phyloP scores from a whole-genome alignment of 2,113 vertebrate genomes.

The Hippocampus mohnikei region DNA sequence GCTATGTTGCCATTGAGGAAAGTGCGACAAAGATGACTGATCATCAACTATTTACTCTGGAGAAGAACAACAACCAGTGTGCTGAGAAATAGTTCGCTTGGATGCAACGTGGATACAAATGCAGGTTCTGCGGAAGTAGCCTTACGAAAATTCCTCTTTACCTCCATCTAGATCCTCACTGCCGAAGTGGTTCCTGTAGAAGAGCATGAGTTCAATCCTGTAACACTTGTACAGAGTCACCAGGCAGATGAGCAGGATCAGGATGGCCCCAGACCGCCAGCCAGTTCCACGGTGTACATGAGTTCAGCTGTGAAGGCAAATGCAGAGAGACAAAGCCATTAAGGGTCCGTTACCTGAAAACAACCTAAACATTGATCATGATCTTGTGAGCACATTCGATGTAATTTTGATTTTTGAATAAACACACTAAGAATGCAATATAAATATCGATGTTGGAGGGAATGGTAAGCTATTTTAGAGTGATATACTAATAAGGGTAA shows the following conservation, averaged over 20 bases:
- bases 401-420: too few species aligned
- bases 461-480: too few species aligned
- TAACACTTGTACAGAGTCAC: slow-evolving; percentile 97
- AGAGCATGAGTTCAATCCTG: slow-evolving; percentile 97
- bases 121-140: neutral
- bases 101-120: neutral
- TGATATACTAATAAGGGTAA: too few species aligned
- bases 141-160: slow-evolving; percentile 61
- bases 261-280: slow-evolving; percentile 93
- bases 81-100: neutral
- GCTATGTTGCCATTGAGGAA: neutral
- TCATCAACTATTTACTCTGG: neutral
- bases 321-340: neutral
- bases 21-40: neutral
- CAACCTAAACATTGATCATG: too few species aligned
- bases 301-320: slow-evolving; percentile 76
- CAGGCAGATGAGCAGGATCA: slow-evolving; percentile 90
- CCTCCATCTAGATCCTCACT: slow-evolving; percentile 93
- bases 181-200: slow-evolving; percentile 97
- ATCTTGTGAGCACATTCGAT: too few species aligned
- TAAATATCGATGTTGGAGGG: too few species aligned
- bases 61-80: neutral
- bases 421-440: too few species aligned
- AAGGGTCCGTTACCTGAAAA: neutral
- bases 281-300: slow-evolving; percentile 98